Base-by-base conservation (phyloP, 2,888 invertebrate species). In the Melanchra persicariae region DNA sequence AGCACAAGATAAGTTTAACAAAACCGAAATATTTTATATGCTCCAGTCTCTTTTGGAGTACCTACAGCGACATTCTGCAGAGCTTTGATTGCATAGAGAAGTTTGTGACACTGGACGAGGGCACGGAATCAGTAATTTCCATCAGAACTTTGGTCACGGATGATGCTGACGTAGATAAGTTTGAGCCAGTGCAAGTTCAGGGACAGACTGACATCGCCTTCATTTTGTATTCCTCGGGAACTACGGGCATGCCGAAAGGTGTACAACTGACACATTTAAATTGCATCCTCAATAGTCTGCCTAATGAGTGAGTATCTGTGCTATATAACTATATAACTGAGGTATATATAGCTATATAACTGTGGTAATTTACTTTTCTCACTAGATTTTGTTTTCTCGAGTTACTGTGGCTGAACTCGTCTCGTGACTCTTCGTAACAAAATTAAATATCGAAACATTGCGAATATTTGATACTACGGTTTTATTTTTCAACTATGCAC, bases 201-300 rank as follows among this genome's bases (percentile, higher is more conserved):
- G 93, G 93, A 70, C 90, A 92, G 67, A 87, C 76, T 37, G 93
- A 93, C 79, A 86, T 87, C 2, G 92, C 91, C 0, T 84, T 91
- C 30, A 93, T 97, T 85, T 94, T 97, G 73, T 97, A 97, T 90
- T 97, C 97, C 47, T 97, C 97, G 69, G 97, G 97, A 58, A 98
- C 98, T 0, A 97, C 97, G 22, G 98, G 97, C 0, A 90, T 97
- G 85, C 97, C 97, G 0, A 97, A 97, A 91, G 97, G 97, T 45
- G 97, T 97, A 2, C 94, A 96, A 91, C 89, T 97, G 55, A 96
- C 97, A 7, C 97, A 97, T 88, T 90, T 93, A 67, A 97, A 97
- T 88, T 93, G 96, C 73, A 91, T 96, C 60, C 82, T 94, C 40
- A 91, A 90, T 70, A 92, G 91, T 85, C 79, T 91, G 43, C 86